These are phyloP conservation scores for Nerophis lumbriciformis DNA, from an alignment of 2,113 vertebrate genomes.

Conservation along the genomic window DNA sequence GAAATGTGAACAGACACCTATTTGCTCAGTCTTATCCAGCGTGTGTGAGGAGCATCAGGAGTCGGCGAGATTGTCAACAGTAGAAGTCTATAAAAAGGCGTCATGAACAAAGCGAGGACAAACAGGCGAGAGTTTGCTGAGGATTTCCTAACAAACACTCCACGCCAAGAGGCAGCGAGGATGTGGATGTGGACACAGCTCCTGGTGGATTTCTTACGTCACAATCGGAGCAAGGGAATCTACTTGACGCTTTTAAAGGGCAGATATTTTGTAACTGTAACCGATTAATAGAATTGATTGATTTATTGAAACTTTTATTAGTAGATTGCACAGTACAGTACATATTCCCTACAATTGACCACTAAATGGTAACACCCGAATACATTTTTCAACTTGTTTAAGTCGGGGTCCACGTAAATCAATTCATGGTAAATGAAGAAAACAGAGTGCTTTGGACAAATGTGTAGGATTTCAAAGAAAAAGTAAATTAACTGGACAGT, in stretches of 20 bases:
- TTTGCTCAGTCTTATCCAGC: slow-evolving; percentile 79
- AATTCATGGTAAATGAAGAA: no score
- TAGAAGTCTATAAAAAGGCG: slow-evolving; percentile 76
- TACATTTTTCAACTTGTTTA: no score
- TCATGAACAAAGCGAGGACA: slow-evolving; percentile 76
- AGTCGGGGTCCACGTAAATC: no score
- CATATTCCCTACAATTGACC: no score
- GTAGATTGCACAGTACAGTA: no score
- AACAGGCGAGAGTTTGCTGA: slow-evolving; percentile 74
- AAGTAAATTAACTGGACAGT: no score
- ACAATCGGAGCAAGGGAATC: background rate
- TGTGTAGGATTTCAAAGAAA: no score
- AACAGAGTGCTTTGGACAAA: background rate
- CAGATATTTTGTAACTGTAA: background rate
- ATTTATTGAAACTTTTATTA: no score
- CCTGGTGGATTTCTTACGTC: slow-evolving; percentile 1
- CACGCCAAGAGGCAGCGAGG: slow-evolving; percentile 42
- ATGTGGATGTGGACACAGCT: slow-evolving; percentile 1
- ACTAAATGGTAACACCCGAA: no score
- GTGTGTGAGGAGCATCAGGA: slow-evolving; percentile 69
- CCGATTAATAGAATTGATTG: background rate
- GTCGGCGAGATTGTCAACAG: slow-evolving; percentile 73
- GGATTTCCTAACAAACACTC: slow-evolving; percentile 80
- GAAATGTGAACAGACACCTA: slow-evolving; percentile 71
- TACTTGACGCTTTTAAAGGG: background rate